Evolutionary conservation across 2,113 vertebrate genomes (phyloP), one percentile per base, ranked within the genome.

Genomic region (Cyanistes caeruleus): DNA sequence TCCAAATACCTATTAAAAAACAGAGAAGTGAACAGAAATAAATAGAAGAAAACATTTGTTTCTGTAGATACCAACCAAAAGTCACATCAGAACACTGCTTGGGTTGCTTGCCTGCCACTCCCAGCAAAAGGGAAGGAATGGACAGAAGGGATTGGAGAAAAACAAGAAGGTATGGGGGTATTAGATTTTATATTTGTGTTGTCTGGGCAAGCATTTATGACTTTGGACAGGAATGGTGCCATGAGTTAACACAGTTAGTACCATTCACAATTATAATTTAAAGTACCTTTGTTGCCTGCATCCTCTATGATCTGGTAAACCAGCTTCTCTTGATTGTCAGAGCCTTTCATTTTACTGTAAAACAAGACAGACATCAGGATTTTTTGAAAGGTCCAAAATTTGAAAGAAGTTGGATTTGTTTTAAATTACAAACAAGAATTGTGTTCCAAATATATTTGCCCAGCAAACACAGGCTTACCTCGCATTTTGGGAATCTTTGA

Each of bases 281-380:
- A 62, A 84, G 78, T 97, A 99, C 99, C 99, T 99, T 99, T 99
- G 97, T 99, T 99, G 94, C 99, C 99, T 56, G 99, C 99, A 41
- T 99, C 99, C 95, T 99, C 99, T 92, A 99, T 99, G 96, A 99
- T 98, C 97, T 99, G 99, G 96, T 99, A 99, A 15, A 99, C 99
- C 81, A 99, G 98, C 75, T 99, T 99, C 98, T 99, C 99, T 97
- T 99, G 99, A 94, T 99, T 99, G 97, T 99, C 99, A 12, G 99
- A 99, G 59, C 99, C 99, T 91, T 99, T 99, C 98, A 99, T 99
- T 98, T 99, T 99, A 97, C 99, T 99, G 95, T 37, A 97, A 95
- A 97, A 77, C 11, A 93, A 65, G n/a, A 91, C 6, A 84, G 67
- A 48, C 55, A 67, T 15, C 21, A 51, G 20, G 35, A 48, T 68